These are phyloP conservation scores for Genyomyrus donnyi DNA, from an alignment of 2,113 vertebrate genomes.

Conservation along the genomic window DNA sequence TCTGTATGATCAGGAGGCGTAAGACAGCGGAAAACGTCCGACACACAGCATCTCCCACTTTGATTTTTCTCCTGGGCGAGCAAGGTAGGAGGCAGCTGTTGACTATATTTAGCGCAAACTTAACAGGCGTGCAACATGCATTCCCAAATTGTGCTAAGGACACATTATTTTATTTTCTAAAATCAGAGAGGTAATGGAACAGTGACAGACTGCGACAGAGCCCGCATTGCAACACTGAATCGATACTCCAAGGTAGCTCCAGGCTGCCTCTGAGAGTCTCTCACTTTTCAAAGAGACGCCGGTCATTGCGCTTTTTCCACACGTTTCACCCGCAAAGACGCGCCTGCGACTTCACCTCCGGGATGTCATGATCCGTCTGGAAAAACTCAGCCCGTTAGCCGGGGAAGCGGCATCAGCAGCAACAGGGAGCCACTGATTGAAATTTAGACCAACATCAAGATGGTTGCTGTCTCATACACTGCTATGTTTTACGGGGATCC, in stretches of 20 bases:
- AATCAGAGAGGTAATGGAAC: slow-evolving; percentile 2
- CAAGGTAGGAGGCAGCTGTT: neutral
- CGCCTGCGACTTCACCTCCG: neutral
- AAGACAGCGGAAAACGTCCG: neutral
- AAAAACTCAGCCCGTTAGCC: neutral
- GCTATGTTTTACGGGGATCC: neutral
- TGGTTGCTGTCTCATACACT: slow-evolving; percentile 8
- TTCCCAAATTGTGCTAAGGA: neutral
- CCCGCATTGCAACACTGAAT: slow-evolving; percentile 56
- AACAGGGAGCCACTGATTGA: slow-evolving; percentile 15
- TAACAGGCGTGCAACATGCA: neutral
- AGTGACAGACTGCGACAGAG: slow-evolving; percentile 26
- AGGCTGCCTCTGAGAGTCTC: slow-evolving; percentile 34
- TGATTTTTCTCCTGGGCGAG: neutral
- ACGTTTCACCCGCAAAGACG: neutral
- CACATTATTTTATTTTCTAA: neutral
- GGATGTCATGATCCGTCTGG: neutral
- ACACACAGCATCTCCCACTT: neutral
- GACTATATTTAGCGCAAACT: slow-evolving; percentile 3
- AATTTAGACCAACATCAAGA: slow-evolving; percentile 13
- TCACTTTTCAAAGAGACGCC: neutral
- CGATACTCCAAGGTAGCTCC: slow-evolving; percentile 28
- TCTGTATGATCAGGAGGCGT: neutral
- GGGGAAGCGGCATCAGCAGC: slow-evolving; percentile 8
- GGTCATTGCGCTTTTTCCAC: neutral